These are phyloP conservation scores for Melieria omissa DNA, from an alignment of 2,888 invertebrate genomes.

Conservation along the genomic window DNA sequence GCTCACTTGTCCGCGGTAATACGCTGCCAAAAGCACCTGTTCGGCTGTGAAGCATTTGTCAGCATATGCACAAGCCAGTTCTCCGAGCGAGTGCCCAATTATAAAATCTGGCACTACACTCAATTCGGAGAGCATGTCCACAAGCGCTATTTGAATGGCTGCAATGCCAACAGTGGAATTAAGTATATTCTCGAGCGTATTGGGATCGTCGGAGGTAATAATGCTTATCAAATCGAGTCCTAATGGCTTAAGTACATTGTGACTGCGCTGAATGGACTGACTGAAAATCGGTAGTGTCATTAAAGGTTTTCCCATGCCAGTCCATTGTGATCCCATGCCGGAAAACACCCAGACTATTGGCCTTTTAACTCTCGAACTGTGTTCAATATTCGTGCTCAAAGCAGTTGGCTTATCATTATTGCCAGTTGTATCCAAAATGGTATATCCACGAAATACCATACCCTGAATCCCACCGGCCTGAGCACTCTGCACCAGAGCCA, in stretches of 20 bases:
- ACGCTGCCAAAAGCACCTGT: conserved; percentile 86
- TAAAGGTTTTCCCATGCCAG: conserved; percentile 82
- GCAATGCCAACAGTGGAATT: conserved; percentile 81
- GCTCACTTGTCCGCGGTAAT: conserved; percentile 83
- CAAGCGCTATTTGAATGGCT: conserved; percentile 74
- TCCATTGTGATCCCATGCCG: conserved; percentile 89
- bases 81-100: conserved; percentile 93
- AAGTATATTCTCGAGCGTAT: conserved; percentile 73
- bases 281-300: conserved; percentile 80
- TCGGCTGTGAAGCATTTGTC: conserved; percentile 90
- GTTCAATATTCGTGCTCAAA: conserved; percentile 69
- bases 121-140: conserved; percentile 72
- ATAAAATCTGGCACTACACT: conserved; percentile 79
- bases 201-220: conserved; percentile 72
- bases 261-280: conserved; percentile 75
- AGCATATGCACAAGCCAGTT: conserved; percentile 94
- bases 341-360: conserved; percentile 91
- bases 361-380: conserved; percentile 72
- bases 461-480: conserved; percentile 71
- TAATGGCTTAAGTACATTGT: conserved; percentile 70
- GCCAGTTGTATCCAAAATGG: conserved; percentile 66
- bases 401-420: conserved; percentile 49
- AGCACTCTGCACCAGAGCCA: conserved; percentile 72
- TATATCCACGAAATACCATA: conserved; percentile 81
- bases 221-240: conserved; percentile 74